Evolutionary conservation across 2,888 invertebrate species (phyloP).

Genomic region (Magallana nippona): DNA sequence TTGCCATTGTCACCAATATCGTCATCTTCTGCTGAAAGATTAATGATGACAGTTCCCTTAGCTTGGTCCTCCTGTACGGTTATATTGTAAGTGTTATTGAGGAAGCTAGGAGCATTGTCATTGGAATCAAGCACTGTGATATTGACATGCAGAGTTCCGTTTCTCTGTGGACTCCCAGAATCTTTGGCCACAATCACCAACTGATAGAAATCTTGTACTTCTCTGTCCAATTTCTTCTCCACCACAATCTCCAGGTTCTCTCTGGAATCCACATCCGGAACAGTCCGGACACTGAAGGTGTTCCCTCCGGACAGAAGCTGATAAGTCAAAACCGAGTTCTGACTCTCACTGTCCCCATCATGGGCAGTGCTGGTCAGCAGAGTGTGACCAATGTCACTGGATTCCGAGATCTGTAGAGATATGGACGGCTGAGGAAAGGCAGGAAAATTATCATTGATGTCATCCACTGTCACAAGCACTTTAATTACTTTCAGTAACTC

Average conservation of each 20-base stretch:
- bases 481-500: constrained; percentile 63
- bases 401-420: constrained; percentile 60
- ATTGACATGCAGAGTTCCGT: constrained; percentile 59
- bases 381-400: constrained; percentile 54
- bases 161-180: constrained; percentile 60
- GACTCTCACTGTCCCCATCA: constrained; percentile 64
- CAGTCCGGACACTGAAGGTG: constrained; percentile 60
- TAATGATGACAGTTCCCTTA: constrained; percentile 52
- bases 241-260: constrained; percentile 69
- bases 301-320: constrained; percentile 58
- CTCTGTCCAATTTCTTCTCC: constrained; percentile 67
- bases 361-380: constrained; percentile 62
- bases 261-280: constrained; percentile 54
- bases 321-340: constrained; percentile 63
- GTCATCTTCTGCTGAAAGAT: constrained; percentile 89
- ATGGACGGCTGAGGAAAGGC: constrained; percentile 57
- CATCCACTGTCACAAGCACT: constrained; percentile 62
- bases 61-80: constrained; percentile 59
- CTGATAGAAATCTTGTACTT: constrained; percentile 62
- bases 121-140: constrained; percentile 63
- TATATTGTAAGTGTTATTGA: constrained; percentile 53
- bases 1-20: constrained; percentile 89
- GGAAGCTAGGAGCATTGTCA: constrained; percentile 64
- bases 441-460: constrained; percentile 72
- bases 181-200: constrained; percentile 66